Base-by-base conservation (phyloP, 2,797 vertebrate genomes). In the Gobionotothen gibberifrons region DNA sequence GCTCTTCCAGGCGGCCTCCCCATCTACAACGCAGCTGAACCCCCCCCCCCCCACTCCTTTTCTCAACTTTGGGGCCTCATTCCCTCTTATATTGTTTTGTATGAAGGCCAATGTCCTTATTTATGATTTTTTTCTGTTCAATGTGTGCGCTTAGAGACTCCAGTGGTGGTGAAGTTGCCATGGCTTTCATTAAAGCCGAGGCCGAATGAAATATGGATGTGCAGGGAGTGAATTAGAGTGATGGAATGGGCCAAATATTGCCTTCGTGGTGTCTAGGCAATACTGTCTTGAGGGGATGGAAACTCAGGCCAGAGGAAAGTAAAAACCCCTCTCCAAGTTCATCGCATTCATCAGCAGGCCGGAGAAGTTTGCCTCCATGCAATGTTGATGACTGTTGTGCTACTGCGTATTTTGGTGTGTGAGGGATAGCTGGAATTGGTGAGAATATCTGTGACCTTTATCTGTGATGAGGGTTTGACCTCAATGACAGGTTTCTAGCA, bases 131-230 rank as follows among this genome's bases (percentile, higher is more conserved):
- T 88, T 92, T 81, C 76, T 77, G 63, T 81, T 87, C 81, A 85
- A 65, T 83, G 86, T 88, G 86, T 90, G 85, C 81, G 89, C 91
- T 93, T 85, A 85, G 79, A 92, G 91, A 92, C 88, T 90, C 85
- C 79, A 81, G 74, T 72, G 89, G 89, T 89, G 89, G 90, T 90
- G 89, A 93, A 92, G 92, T 94, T 94, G 93, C 93, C 89, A 92
- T 88, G 90, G 90, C 93, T 93, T 94, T 94, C 92, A 94, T 94
- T 95, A 94, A 90, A 91, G 88, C 83, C 54, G 88, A 93, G 91
- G 86, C 90, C 85, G 76, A 90, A 95, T 95, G 93, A 95, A 95
- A 94, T 93, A 95, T 95, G 93, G 90, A 95, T 94, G 93, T 87
- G 89, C 77, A 90, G 92, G 89, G 91, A 93, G 89, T 93, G 92